Base-by-base conservation (phyloP, 2,113 vertebrate species). In the Xyrauchen texanus region DNA sequence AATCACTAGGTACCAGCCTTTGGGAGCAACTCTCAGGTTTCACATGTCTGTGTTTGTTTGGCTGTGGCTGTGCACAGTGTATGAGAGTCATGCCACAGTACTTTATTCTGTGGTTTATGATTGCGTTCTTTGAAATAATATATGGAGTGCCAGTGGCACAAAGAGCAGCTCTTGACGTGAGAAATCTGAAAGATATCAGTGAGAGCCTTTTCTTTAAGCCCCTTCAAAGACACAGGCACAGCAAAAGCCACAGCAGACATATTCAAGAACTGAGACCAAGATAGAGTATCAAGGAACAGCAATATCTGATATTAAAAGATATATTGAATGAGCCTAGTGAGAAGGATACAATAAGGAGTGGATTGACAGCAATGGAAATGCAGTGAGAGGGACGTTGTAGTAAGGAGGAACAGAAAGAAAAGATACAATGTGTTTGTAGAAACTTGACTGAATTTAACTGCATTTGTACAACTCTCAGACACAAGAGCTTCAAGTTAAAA, bases 111-210 rank as follows among this genome's bases (percentile, higher is more conserved):
- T 76, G 80, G 85, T 76, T 83, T 83, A 52, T 83, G 82, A 85
- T 84, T 86, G 77, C 76, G 55, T 83, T 83, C 88, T 91, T 87
- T 89, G 81, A 89, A 90, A 90, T 85, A 85, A 81, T 81, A 80
- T 75, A 82, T 84, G 55, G 82, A 81, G 76, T 63, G 88, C 88
- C 87, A 75, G 61, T 4, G 82, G 87, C 69, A 5, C 75, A 71
- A 65, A 85, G 68, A 63, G 81, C 64, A 11, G 6, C 81, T 84
- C 78, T 85, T 84, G 80, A 87, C 85, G 80, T 81, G 57, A 83
- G 83, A 87, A 88, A 86, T 87, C 86, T 86, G 71, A 78, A 73
- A 46, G 64, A 77, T 82, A 82, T 51, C 81, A 86, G 77, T 68
- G 75, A 83, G 81, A 70, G 74, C 65, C 8, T 13, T 64, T 76